Evolutionary conservation across 2,797 vertebrate genomes (phyloP).

Genomic region (Thaleichthys pacificus): DNA sequence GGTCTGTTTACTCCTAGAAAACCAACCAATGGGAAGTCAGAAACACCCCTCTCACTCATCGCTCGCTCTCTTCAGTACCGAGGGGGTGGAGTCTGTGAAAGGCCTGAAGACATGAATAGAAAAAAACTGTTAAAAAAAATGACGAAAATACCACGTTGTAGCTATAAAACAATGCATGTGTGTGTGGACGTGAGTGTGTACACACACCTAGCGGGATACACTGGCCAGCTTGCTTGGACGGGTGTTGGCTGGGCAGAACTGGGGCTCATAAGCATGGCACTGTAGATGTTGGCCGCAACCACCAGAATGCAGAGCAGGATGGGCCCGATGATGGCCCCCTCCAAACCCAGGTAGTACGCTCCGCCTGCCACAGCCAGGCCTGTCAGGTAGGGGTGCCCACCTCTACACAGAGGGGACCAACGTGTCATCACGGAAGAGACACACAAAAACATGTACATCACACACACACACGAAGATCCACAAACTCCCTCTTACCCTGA

Average conservation of each 20-base stretch:
- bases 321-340: slow-evolving; percentile 97
- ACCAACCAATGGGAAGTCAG: slow-evolving; percentile 28
- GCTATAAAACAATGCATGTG: not conserved
- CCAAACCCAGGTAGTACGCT: slow-evolving; percentile 93
- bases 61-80: slow-evolving; percentile 57
- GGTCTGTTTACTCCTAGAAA: slow-evolving; percentile 18
- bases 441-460: not conserved
- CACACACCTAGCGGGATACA: slow-evolving; percentile 76
- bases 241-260: slow-evolving; percentile 86
- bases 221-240: slow-evolving; percentile 80
- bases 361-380: slow-evolving; percentile 96
- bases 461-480: not conserved
- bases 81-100: slow-evolving; percentile 65
- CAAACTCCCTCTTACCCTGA: slow-evolving; percentile 80
- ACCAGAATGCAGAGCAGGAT: slow-evolving; percentile 98
- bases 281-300: slow-evolving; percentile 97
- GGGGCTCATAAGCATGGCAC: slow-evolving; percentile 96
- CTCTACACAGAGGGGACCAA: slow-evolving; percentile 67
- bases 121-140: not conserved
- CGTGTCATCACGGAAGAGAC: slow-evolving; percentile 4
- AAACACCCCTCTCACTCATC: slow-evolving; percentile 57
- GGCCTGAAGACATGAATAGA: slow-evolving; percentile 43
- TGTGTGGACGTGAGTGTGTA: slow-evolving; percentile 40
- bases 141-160: too few species aligned
- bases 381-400: slow-evolving; percentile 95